Percentiles rank a stretch among this genome's conserved stretches.
phyloP scores from a whole-genome alignment of 2,797 vertebrate species.

The Peromyscus aztecus region DNA sequence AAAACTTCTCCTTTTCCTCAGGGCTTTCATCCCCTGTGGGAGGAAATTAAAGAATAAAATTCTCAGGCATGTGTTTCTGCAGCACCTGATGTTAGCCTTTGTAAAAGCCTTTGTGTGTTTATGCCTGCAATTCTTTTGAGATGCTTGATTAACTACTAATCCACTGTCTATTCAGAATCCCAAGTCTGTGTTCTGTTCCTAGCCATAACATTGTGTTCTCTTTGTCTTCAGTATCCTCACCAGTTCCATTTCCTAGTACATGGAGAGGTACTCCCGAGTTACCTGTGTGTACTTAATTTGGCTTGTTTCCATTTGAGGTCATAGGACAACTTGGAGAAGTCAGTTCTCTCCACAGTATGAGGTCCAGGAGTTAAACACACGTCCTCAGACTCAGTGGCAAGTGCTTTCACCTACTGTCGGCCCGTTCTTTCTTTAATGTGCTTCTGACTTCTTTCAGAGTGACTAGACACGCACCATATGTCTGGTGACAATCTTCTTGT shows the following conservation, averaged over 20 bases:
- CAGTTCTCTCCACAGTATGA: neutral
- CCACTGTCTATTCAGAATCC: neutral
- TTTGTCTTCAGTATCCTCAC: neutral
- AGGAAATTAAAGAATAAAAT: neutral
- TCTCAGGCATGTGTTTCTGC: neutral
- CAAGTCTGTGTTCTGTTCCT: neutral
- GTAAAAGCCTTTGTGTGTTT: neutral
- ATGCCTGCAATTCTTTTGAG: neutral
- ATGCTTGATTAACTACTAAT: neutral
- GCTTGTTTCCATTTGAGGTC: neutral
- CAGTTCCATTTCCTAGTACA: neutral
- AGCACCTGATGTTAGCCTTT: neutral
- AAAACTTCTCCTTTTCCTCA: slow-evolving; percentile 16
- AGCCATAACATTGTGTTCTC: neutral
- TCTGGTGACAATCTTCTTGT: neutral
- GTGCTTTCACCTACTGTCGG: neutral
- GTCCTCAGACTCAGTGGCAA: neutral
- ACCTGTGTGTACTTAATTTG: neutral
- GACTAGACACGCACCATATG: neutral
- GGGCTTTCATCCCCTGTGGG: neutral
- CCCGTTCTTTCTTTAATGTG: neutral
- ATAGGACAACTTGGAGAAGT: neutral
- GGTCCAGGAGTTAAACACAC: neutral
- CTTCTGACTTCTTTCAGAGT: slow-evolving; percentile 4
- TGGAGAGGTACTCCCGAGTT: neutral